These are phyloP conservation scores for Climacteris rufus DNA, from an alignment of 2,113 vertebrate species.

Conservation along the genomic window DNA sequence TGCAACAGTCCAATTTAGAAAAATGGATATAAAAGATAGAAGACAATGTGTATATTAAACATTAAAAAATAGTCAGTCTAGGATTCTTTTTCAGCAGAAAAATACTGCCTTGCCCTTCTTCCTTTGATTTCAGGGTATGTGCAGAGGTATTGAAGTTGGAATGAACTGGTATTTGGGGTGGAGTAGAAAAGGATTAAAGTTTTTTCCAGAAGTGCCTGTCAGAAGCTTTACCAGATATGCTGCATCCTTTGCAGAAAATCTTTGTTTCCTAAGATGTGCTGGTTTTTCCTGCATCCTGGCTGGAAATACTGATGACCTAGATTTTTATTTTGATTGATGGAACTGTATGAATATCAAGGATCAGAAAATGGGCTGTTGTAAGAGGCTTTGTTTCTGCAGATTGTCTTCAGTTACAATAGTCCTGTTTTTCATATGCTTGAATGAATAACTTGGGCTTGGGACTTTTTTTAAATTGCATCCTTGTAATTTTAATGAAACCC, in stretches of 20 bases:
- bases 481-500: conserved; percentile 12
- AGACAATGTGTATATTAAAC: background rate
- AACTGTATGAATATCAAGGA: background rate
- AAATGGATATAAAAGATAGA: background rate
- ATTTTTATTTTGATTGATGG: conserved; percentile 46
- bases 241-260: background rate
- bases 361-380: conserved; percentile 12
- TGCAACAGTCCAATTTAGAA: background rate
- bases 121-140: background rate
- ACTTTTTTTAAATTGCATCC: background rate
- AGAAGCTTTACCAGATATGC: background rate
- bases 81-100: background rate
- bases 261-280: background rate
- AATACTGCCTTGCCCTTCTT: background rate
- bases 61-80: background rate
- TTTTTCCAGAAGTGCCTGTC: background rate
- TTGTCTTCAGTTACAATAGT: background rate
- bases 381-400: conserved; percentile 25
- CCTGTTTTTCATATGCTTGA: background rate
- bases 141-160: background rate
- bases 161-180: background rate
- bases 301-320: conserved; percentile 37
- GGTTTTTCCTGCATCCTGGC: background rate
- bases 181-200: background rate
- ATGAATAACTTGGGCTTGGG: background rate